Base-by-base conservation (phyloP, 1,140 invertebrate species). In the Leptinotarsa lineolata region DNA sequence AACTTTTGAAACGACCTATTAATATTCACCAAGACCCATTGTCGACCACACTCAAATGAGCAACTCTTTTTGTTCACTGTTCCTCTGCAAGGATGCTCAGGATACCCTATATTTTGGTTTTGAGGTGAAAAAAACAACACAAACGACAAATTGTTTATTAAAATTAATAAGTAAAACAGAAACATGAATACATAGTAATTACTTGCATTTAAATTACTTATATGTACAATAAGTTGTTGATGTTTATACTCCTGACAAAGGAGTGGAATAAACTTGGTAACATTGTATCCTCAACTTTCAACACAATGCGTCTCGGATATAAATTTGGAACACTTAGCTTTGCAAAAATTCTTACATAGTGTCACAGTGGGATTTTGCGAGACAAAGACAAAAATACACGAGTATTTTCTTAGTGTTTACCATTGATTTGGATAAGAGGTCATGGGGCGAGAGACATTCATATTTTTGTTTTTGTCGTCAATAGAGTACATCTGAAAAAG, bases 81-180 rank as follows among this genome's bases (percentile, higher is more conserved):
- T 39, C 30, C 30, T 39, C 11, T 39, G 8, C 30, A 39, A 39
- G 0, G 30, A 39, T 11, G 30, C 11, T 39, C 30, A 39, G 2
- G 30, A 11, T 2, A 39, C 30, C 30, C 30, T 8, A 39, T 39
- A 39, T 39, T 39, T 39, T 39, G 30, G 30, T 39, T 39, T 3
- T 11, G 30, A 39, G 30, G 8, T 2, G 30, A 39, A 39, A 68
- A 54, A 54, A 68, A 8, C n/a, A 68, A 20, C 18, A 48, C 13
- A 80, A 83, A 83, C 82, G 82, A 82, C 82, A 82, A 82, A 83
- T 82, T 83, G 79, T 83, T 83, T 83, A 83, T 83, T 83, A 83
- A 83, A 83, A 83, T 83, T 81, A 83, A 83, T 83, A 83, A 83
- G 81, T 81, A 83, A 83, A 83, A 83, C 82, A 83, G 82, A 83